Evolutionary conservation across 2,797 vertebrate genomes (phyloP).

Genomic region (Tamandua tetradactyla): DNA sequence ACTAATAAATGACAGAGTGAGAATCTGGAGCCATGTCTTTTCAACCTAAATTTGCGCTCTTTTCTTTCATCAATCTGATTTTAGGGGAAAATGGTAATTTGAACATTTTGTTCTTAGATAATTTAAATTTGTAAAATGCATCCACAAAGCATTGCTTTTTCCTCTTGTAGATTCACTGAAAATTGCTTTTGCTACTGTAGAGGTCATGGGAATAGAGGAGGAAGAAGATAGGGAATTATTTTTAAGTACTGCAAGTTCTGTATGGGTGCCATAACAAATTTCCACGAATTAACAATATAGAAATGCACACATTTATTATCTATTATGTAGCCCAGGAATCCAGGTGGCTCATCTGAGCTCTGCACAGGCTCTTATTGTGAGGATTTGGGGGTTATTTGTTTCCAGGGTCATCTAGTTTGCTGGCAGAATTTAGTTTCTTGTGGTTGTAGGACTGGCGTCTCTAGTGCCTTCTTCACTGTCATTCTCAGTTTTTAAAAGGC

Average conservation of each 20-base stretch:
- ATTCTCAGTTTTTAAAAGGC: neutral
- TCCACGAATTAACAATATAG: neutral
- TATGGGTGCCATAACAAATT: neutral
- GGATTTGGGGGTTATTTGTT: neutral
- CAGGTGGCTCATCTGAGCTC: neutral
- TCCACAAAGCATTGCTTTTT: neutral
- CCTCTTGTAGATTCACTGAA: neutral
- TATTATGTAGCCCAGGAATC: neutral
- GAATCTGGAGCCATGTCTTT: neutral
- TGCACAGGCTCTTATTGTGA: neutral
- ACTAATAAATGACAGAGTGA: neutral
- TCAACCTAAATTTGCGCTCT: neutral
- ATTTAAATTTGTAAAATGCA: neutral
- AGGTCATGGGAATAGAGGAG: neutral
- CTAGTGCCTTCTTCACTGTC: neutral
- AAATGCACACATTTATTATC: neutral
- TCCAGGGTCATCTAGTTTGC: neutral
- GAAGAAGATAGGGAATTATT: neutral
- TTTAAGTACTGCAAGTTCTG: neutral
- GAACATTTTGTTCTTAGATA: neutral
- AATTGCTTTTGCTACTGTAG: neutral
- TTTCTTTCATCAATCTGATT: slow-evolving; percentile 1
- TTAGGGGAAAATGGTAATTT: neutral
- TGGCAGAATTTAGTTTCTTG: neutral
- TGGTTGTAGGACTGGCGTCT: neutral